Base-by-base conservation (phyloP, 2,888 invertebrate species). In the Autographa pulchrina region DNA sequence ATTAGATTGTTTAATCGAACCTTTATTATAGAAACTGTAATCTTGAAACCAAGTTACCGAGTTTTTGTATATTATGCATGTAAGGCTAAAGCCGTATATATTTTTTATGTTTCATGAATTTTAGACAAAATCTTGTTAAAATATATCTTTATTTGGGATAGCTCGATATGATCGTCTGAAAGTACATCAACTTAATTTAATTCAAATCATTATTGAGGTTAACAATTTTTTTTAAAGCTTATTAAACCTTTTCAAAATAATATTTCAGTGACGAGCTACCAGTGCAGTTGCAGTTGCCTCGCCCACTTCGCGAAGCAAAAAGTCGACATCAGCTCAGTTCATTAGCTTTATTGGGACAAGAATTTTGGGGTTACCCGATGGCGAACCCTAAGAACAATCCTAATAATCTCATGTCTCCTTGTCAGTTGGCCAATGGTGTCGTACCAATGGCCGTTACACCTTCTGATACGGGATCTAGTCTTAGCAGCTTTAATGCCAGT, bases 291-390 rank as follows among this genome's bases (percentile, higher is more conserved):
- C 97, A 97, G 81, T 95, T 99, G 87, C 99, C 99, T 59, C 97
- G 97, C 81, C 97, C 98, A 41, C 97, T 99, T 84, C 97, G 98
- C 66, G 98, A 98, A 82, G 99, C 99, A 63, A 98, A 97, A 91
- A 98, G 98, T 88, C 97, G 99, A 58, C 98, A 99, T 91, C 98
- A 99, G 90, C 96, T 99, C 62, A 98, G 98, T 63, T 99, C 99
- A 1, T 95, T 99, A 67, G 99, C 99, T 9, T 96, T 99, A 77
- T 96, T 99, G 63, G 99, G 99, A 41, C 98, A 98, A 92, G 98
- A 98, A 91, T 98, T 98, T 92, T 98, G 98, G 98, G 96, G 97
- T 70, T 98, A 98, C 91, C 97, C 98, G 16, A 97, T 97, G 97
- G 97, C 97, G 11, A 97, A 97, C 89, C 97, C 97, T 5, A 97